phyloP scores from a whole-genome alignment of 2,888 invertebrate species.

The Osmoderma eremita region DNA sequence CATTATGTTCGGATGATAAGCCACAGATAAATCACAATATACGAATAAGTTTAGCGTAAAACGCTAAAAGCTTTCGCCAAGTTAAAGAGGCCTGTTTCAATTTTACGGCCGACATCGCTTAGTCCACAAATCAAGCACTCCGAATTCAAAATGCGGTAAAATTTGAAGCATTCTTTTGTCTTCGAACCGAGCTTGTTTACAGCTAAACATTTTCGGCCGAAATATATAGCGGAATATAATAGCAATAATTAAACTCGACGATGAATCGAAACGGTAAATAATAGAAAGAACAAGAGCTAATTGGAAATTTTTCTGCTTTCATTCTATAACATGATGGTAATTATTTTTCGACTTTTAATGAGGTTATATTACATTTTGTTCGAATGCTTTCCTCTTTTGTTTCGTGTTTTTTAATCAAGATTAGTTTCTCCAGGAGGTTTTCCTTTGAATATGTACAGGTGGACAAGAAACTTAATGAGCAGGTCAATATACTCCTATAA shows the following conservation, averaged over 20 bases:
- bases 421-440: not conserved
- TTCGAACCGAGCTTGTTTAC: constrained; percentile 12
- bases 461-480: no score
- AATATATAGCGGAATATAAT: constrained; percentile 7
- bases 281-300: constrained; percentile 8
- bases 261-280: constrained; percentile 15
- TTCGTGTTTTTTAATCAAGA: constrained; percentile 1
- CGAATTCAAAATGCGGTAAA: constrained; percentile 32
- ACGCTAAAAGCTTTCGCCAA: constrained; percentile 23
- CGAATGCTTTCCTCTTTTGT: constrained; percentile 3
- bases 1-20: constrained; percentile 22
- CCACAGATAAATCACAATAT: constrained; percentile 31
- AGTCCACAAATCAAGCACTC: constrained; percentile 29
- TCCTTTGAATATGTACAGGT: not conserved
- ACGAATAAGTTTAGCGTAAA: constrained; percentile 26
- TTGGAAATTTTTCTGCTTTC: constrained; percentile 20
- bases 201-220: constrained; percentile 2
- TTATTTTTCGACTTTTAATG: constrained; percentile 20
- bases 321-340: constrained; percentile 9
- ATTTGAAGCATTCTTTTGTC: constrained; percentile 24
- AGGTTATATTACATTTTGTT: constrained; percentile 11
- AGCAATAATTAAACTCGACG: constrained; percentile 18
- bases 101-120: constrained; percentile 34
- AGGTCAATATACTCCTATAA: no score
- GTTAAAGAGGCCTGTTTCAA: constrained; percentile 28